Evolutionary conservation across 2,888 invertebrate genomes (phyloP).

Genomic region (Mesoligia furuncula): DNA sequence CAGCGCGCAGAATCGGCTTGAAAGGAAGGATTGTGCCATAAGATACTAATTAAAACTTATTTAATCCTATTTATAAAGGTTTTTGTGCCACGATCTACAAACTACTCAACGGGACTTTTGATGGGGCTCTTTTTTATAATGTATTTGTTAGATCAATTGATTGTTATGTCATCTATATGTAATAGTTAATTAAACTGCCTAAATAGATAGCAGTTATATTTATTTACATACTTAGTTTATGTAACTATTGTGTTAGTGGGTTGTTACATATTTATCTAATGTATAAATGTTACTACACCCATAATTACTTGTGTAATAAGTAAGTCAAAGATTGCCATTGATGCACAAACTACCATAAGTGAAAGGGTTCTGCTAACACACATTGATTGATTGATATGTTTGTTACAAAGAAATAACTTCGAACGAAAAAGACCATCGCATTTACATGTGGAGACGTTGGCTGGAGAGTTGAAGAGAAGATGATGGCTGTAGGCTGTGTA

Average conservation of each 20-base stretch:
- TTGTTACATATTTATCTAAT: constrained; percentile 2
- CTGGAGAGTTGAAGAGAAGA: not conserved
- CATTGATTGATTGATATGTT: constrained; percentile 7
- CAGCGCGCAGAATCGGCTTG: constrained; percentile 21
- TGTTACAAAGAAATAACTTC: not conserved
- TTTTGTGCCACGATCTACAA: constrained; percentile 33
- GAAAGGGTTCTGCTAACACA: constrained; percentile 2
- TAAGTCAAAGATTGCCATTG: constrained; percentile 12
- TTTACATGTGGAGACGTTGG: not conserved
- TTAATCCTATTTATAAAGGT: constrained; percentile 34
- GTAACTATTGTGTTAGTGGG: constrained; percentile 44
- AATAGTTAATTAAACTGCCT: constrained; percentile 12
- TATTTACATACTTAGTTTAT: constrained; percentile 22
- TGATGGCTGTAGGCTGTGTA: not conserved
- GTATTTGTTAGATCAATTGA: not conserved
- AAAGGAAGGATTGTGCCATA: not conserved
- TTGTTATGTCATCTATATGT: constrained; percentile 27
- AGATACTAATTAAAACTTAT: not conserved
- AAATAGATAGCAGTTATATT: constrained; percentile 14
- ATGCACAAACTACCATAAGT: not conserved
- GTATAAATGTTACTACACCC: constrained; percentile 1
- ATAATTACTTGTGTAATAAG: not conserved
- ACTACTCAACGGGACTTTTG: constrained; percentile 35
- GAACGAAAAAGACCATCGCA: not conserved
- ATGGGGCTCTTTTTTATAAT: too few relatives aligned